Conservation (phyloP, 2,113 vertebrate genomes). For the Poecilia latipinna region DNA sequence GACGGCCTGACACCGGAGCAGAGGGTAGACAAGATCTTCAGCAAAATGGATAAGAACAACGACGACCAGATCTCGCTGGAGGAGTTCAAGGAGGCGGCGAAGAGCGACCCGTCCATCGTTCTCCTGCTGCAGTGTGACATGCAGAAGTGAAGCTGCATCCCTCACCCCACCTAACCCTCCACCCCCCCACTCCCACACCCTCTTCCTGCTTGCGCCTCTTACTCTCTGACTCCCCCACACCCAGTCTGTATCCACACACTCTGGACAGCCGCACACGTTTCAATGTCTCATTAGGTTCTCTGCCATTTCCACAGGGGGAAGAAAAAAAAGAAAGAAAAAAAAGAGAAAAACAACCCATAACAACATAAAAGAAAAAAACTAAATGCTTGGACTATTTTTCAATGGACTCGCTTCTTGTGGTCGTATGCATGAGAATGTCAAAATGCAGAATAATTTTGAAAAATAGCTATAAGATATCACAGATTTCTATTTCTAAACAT, state of each 20-base stretch:
- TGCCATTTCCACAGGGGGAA: conserved; percentile 87
- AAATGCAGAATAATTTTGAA: conserved; percentile 97
- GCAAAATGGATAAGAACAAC: conserved; percentile 99
- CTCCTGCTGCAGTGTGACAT: conserved; percentile 99
- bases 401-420: conserved; percentile 99
- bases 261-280: conserved; percentile 94
- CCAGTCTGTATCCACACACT: conserved; percentile 67
- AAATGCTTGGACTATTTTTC: conserved; percentile 98
- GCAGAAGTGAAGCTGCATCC: conserved; percentile 91
- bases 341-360: conserved; percentile 9
- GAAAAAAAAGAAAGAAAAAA: conserved; percentile 33
- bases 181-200: conserved; percentile 20
- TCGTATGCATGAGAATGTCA: conserved; percentile 99
- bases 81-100: conserved; percentile 99
- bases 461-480: conserved; percentile 76
- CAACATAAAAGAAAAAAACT: conserved; percentile 23
- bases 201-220: conserved; percentile 33
- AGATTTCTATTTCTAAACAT: conserved; percentile 78
- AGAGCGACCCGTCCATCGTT: conserved; percentile 99
- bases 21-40: conserved; percentile 99
- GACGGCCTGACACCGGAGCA: conserved; percentile 98
- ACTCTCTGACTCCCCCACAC: conserved; percentile 20
- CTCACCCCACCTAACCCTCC: background rate
- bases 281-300: conserved; percentile 95
- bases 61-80: conserved; percentile 99